A percentile compares a stretch with the other conserved stretches of the same genome.
Conservation (phyloP, 2,888 invertebrate genomes). For the Agrochola lota region DNA sequence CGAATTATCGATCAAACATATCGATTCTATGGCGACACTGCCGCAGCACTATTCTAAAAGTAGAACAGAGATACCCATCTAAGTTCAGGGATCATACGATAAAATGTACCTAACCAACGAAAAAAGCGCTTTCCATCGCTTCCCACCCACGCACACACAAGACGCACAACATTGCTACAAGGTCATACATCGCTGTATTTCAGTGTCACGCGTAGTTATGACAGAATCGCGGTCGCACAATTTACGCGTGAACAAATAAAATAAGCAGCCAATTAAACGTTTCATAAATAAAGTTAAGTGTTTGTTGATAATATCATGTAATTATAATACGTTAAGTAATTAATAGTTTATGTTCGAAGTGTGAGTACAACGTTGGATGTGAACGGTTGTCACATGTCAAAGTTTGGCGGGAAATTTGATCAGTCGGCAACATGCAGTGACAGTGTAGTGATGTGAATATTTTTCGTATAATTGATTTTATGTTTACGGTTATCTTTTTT, state of each 20-base stretch:
- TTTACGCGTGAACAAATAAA: constrained; percentile 45
- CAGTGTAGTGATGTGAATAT: constrained; percentile 84
- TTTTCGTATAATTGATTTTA: constrained; percentile 70
- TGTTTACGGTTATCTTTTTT: constrained; percentile 81
- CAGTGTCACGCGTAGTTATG: constrained; percentile 62
- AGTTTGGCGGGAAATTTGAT: constrained; percentile 81
- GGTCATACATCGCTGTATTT: constrained; percentile 69
- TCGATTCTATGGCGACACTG: constrained; percentile 5
- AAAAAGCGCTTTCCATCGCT: constrained; percentile 70
- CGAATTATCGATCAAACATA: constrained; percentile 23
- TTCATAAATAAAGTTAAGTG: constrained; percentile 42
- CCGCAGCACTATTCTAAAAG: constrained; percentile 53
- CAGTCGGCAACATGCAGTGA: constrained; percentile 71
- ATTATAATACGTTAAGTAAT: constrained; percentile 49
- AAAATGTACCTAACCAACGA: constrained; percentile 60
- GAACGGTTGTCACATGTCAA: constrained; percentile 77
- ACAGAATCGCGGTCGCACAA: constrained; percentile 29
- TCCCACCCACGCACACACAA: constrained; percentile 57
- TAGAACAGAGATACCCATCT: constrained; percentile 64
- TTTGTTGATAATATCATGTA: constrained; percentile 49
- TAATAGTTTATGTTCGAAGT: constrained; percentile 49
- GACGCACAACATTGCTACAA: constrained; percentile 65
- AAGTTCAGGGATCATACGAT: constrained; percentile 75
- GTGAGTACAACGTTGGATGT: constrained; percentile 51
- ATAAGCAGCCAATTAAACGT: constrained; percentile 36